Conservation (phyloP, 2,113 vertebrate genomes). For the Syngnathus typhle region DNA sequence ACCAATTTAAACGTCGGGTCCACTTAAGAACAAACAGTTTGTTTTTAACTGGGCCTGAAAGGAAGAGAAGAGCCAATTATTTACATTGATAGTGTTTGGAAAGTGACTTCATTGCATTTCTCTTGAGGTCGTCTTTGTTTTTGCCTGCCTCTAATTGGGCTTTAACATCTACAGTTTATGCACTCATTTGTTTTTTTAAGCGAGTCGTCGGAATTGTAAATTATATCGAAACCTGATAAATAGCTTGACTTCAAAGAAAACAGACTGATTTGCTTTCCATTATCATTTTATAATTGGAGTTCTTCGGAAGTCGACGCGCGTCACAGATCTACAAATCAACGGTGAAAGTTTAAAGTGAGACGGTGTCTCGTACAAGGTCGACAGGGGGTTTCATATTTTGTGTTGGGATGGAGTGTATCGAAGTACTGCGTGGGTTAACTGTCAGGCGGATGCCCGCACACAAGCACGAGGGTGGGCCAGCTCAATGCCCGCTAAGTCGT, state of each 20-base stretch:
- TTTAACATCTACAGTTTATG: neutral
- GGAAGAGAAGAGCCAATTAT: neutral
- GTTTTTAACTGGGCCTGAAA: neutral
- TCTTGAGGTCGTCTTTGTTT: constrained; percentile 3
- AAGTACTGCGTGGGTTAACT: constrained; percentile 49
- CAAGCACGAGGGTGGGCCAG: constrained; percentile 30
- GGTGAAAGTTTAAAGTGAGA: constrained; percentile 3
- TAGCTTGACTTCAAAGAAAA: neutral
- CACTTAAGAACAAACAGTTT: neutral
- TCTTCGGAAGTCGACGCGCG: no score
- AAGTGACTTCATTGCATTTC: constrained; percentile 1
- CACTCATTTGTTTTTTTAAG: neutral
- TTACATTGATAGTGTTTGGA: constrained; percentile 1
- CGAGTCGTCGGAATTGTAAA: neutral
- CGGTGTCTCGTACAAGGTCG: constrained; percentile 40
- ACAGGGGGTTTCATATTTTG: constrained; percentile 42
- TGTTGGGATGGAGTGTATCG: constrained; percentile 53
- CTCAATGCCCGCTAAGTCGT: constrained; percentile 31
- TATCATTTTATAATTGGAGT: no score
- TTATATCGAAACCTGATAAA: neutral
- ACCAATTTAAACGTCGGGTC: neutral
- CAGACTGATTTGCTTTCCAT: no score
- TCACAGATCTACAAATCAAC: neutral
- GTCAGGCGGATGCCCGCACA: constrained; percentile 34
- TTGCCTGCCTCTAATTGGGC: neutral